Percentiles rank a stretch among this genome's conserved stretches.
Evolutionary conservation across 2,888 invertebrate genomes (phyloP).

Genomic region (Euphydryas editha): DNA sequence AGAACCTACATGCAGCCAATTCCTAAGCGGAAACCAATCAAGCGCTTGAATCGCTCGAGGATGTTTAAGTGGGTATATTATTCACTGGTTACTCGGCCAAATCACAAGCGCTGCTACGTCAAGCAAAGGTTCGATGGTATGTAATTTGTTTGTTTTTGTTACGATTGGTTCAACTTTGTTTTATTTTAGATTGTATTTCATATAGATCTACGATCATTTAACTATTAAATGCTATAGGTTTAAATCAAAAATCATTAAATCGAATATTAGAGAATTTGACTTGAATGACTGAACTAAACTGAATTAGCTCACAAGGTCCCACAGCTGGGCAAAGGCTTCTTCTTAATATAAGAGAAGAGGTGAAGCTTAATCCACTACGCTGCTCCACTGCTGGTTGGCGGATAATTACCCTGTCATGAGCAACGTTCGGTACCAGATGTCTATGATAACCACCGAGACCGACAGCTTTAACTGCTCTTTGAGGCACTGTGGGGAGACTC

Average conservation of each 20-base stretch:
- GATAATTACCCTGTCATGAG: no score
- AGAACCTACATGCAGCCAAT: constrained; percentile 41
- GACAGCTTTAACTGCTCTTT: no score
- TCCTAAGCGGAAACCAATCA: constrained; percentile 48
- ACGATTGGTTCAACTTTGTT: constrained; percentile 13
- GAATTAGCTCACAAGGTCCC: no score
- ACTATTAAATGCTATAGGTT: neutral
- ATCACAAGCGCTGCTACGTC: constrained; percentile 48
- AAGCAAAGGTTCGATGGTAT: constrained; percentile 19
- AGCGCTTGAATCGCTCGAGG: constrained; percentile 44
- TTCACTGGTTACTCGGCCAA: constrained; percentile 64
- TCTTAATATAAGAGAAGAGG: no score
- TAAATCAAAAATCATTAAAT: neutral
- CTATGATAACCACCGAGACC: no score
- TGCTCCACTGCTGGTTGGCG: no score
- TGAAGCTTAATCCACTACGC: no score
- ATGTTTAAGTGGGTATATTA: constrained; percentile 56
- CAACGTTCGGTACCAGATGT: no score
- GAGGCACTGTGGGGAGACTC: no score
- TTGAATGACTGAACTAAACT: no score
- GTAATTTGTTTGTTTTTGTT: constrained; percentile 30
- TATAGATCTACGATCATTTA: neutral
- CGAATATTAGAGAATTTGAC: no score
- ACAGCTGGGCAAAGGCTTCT: no score
- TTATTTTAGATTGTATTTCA: constrained; percentile 6